phyloP scores from a whole-genome alignment of 2,888 invertebrate species.

The Drosophila nr. perissopoda region DNA sequence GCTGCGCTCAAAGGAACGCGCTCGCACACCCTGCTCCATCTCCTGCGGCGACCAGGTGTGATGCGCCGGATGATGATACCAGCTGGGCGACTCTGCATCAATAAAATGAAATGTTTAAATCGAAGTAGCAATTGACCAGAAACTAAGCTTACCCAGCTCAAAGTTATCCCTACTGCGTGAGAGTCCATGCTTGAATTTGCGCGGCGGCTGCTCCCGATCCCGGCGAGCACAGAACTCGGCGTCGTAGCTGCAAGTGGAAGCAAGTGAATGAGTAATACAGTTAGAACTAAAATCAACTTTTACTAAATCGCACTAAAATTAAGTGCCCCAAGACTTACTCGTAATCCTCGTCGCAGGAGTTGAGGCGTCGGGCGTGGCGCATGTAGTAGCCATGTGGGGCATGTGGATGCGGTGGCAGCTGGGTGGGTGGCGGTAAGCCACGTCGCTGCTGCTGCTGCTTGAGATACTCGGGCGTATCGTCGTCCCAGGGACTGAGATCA shows the following conservation, averaged over 20 bases:
- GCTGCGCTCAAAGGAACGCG: constrained; percentile 83
- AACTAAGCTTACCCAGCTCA: constrained; percentile 77
- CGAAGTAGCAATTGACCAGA: neutral
- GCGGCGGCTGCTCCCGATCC: constrained; percentile 73
- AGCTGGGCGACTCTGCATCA: constrained; percentile 81
- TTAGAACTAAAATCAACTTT: neutral
- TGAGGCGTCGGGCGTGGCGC: constrained; percentile 86
- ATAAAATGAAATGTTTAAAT: neutral
- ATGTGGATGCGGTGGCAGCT: constrained; percentile 48
- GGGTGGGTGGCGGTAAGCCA: constrained; percentile 40
- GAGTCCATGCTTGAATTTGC: constrained; percentile 82
- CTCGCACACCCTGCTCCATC: constrained; percentile 83
- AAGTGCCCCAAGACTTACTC: constrained; percentile 86
- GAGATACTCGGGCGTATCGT: constrained; percentile 87
- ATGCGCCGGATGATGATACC: constrained; percentile 83
- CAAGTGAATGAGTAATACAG: neutral
- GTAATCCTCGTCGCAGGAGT: constrained; percentile 90
- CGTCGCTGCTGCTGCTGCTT: constrained; percentile 84
- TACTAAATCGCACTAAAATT: no score
- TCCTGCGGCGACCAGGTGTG: constrained; percentile 85
- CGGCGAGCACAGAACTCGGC: constrained; percentile 82
- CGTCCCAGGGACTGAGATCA: constrained; percentile 93
- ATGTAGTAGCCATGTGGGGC: constrained; percentile 85
- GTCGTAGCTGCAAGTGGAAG: constrained; percentile 79
- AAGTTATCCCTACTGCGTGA: constrained; percentile 84